phyloP scores from a whole-genome alignment of 1,140 invertebrate species.

The Pseudomyrmex gracilis region DNA sequence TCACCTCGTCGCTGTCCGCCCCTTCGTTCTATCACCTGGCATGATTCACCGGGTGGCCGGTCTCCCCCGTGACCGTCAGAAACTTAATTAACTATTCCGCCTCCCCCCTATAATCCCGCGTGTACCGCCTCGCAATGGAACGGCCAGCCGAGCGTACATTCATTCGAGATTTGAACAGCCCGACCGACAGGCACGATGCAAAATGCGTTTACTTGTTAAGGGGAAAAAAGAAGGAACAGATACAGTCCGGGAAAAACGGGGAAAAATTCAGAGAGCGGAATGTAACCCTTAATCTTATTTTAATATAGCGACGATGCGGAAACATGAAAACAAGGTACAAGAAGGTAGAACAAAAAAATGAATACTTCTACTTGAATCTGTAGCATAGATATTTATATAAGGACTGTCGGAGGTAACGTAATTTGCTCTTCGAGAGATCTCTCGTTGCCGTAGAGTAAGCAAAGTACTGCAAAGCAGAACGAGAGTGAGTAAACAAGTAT shows the following conservation, averaged over 20 bases:
- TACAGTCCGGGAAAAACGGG: neutral
- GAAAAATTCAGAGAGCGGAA: neutral
- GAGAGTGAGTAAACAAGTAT: constrained; percentile 65
- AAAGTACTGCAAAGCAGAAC: constrained; percentile 62
- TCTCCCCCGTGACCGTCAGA: constrained; percentile 77
- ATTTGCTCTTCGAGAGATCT: constrained; percentile 55
- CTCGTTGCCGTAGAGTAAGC: constrained; percentile 30
- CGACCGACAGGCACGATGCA: constrained; percentile 12
- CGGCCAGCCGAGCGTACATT: constrained; percentile 38
- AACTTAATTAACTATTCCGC: constrained; percentile 83
- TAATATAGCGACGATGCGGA: constrained; percentile 18
- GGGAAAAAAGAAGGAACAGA: neutral
- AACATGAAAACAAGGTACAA: constrained; percentile 15
- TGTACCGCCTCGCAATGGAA: constrained; percentile 35
- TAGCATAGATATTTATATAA: constrained; percentile 38
- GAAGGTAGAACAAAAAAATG: constrained; percentile 42
- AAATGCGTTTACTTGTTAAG: constrained; percentile 31
- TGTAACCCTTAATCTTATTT: constrained; percentile 16
- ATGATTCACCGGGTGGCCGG: constrained; percentile 79
- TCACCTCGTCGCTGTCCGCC: constrained; percentile 44
- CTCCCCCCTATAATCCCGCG: constrained; percentile 74
- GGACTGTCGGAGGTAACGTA: constrained; percentile 27
- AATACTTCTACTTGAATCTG: constrained; percentile 41
- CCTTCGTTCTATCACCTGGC: constrained; percentile 62
- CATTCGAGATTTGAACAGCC: constrained; percentile 52